Evolutionary conservation across 2,113 vertebrate species (phyloP), one percentile per base, ranked within the genome.

Genomic region (Athene noctua): DNA sequence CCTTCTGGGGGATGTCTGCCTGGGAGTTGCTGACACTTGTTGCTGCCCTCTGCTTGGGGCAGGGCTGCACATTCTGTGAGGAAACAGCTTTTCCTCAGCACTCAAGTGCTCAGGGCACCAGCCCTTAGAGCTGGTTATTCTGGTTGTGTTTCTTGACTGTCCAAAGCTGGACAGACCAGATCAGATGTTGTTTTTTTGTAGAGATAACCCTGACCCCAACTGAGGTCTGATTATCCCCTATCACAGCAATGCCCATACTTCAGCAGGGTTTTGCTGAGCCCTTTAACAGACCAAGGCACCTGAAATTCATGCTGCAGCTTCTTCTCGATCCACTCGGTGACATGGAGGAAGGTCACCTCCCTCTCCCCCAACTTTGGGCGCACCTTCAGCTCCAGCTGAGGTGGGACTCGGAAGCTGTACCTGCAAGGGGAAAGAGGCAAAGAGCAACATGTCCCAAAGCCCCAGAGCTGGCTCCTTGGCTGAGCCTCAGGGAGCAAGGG

Each of bases 281-380:
- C 79, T 40, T 51, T 13, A 11, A 5, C 30, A 55, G 42, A 38
- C 13, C 61, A 92, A 92, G 63, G 80, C 88, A 99, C 99, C 98
- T 99, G 98, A 77, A 99, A 99, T 88, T 99, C 99, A 1, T 98
- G 98, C 96, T 99, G 98, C 44, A 99, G 98, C 91, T 99, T 99
- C 96, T 96, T 99, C 96, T 99, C 98, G 1, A 99, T 99, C 98
- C 98, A 99, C 93, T 99, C 99, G 0, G 98, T 99, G 80, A 99
- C 98, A 0, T 99, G 99, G 46, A 98, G 98, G 84, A 99, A 98
- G 0, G 98, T 99, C 91, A 99, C 98, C 94, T 99, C 98, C 90
- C 99, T 81, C 90, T 99, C 99, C 0, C 99, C 99, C 40, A 99
- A 98, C 94, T 99, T 99, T 1, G 99, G 99, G 14, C 96, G 92